These are phyloP conservation scores for Eupithecia centaureata DNA, from an alignment of 2,888 invertebrate genomes.

Conservation along the genomic window DNA sequence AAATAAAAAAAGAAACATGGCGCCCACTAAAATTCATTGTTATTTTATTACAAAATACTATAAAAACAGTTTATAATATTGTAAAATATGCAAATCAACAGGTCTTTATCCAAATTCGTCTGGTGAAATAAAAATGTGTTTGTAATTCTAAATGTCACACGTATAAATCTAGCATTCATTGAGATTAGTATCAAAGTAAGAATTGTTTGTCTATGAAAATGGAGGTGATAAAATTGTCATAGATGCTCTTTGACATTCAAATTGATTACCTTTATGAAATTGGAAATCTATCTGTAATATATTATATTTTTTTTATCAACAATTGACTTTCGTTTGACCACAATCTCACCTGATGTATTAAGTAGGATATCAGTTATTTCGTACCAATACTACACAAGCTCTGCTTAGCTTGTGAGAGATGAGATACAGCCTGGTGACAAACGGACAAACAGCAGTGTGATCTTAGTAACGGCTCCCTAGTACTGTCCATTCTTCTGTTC, in stretches of 20 bases:
- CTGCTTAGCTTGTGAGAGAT: too few species aligned
- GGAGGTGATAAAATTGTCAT: background rate
- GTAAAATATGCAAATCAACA: slow-evolving; percentile 49
- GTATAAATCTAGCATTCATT: slow-evolving; percentile 29
- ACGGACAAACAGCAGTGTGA: too few species aligned
- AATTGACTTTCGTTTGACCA: too few species aligned
- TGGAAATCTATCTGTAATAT: background rate
- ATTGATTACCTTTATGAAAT: background rate
- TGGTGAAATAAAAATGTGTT: slow-evolving; percentile 41
- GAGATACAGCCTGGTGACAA: too few species aligned
- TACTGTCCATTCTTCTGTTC: too few species aligned
- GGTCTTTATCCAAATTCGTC: slow-evolving; percentile 44
- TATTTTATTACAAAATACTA: slow-evolving; percentile 43
- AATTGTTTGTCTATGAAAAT: background rate
- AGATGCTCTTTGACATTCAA: background rate
- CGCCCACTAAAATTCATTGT: slow-evolving; percentile 41
- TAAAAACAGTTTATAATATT: slow-evolving; percentile 34
- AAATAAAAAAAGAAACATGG: slow-evolving; percentile 35
- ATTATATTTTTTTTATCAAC: too few species aligned
- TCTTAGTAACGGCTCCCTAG: too few species aligned
- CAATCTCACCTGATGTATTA: too few species aligned
- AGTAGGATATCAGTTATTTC: too few species aligned
- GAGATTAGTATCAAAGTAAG: background rate
- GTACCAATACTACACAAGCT: too few species aligned
- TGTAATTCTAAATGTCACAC: slow-evolving; percentile 33